A percentile compares a stretch with the other conserved stretches of the same genome.
These are phyloP conservation scores for Heliconius eleuchia DNA, from an alignment of 1,140 invertebrate species.

Conservation along the genomic window DNA sequence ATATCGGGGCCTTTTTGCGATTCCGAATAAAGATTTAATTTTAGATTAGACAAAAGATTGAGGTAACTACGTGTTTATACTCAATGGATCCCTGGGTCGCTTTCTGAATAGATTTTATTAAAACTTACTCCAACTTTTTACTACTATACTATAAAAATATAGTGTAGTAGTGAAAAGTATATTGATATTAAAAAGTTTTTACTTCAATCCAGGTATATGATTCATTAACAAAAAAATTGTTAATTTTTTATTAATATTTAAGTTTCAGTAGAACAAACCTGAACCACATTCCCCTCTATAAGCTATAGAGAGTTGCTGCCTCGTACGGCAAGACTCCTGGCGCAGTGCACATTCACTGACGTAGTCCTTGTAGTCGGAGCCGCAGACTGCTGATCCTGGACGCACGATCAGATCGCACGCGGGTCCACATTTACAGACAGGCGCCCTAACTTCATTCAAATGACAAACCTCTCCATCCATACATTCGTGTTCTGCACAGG, in stretches of 20 bases:
- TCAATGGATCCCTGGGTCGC: conserved; percentile 20
- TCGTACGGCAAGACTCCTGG: conserved; percentile 87
- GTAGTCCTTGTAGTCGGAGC: conserved; percentile 93
- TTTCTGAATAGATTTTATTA: neutral
- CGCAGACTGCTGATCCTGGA: conserved; percentile 87
- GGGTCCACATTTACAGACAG: conserved; percentile 90
- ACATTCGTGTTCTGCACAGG: conserved; percentile 89
- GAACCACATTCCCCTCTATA: conserved; percentile 90
- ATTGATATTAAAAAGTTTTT: too few species aligned
- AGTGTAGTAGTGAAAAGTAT: too few species aligned
- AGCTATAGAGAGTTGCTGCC: conserved; percentile 87
- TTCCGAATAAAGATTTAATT: conserved; percentile 56
- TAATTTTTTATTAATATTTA: neutral
- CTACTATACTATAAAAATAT: too few species aligned
- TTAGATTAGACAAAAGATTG: conserved; percentile 34
- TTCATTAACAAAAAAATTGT: neutral
- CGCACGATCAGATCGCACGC: conserved; percentile 87
- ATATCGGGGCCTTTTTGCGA: conserved; percentile 49
- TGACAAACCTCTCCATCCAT: conserved; percentile 90
- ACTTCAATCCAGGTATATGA: neutral
- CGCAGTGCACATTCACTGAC: conserved; percentile 90
- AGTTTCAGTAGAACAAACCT: conserved; percentile 80
- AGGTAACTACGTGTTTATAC: conserved; percentile 46
- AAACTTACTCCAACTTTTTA: neutral
- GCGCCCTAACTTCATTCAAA: conserved; percentile 87